These are phyloP conservation scores for Hoplias malabaricus DNA, from an alignment of 2,113 vertebrate genomes.

Conservation along the genomic window DNA sequence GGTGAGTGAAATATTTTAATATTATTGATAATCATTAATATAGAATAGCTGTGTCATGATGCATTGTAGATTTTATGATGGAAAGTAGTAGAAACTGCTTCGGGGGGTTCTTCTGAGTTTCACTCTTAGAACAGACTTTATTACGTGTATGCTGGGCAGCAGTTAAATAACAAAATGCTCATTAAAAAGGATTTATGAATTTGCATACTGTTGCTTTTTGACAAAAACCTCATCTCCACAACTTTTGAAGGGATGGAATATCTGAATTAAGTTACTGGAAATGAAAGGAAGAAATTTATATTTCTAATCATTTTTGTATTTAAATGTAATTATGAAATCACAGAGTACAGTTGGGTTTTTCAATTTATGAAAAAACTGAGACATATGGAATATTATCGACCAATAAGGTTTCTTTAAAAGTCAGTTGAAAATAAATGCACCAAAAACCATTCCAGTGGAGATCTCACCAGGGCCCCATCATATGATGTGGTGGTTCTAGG, in stretches of 20 bases:
- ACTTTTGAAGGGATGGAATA: no score
- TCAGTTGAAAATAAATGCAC: background rate
- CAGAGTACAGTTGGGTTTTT: no score
- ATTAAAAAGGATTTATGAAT: background rate
- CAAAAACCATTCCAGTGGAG: background rate
- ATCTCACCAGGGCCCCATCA: background rate
- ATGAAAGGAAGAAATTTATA: no score
- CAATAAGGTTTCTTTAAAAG: background rate
- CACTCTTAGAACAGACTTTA: background rate
- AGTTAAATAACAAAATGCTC: background rate
- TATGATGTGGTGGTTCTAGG: background rate
- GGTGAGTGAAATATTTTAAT: slow-evolving; percentile 73
- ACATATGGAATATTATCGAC: background rate
- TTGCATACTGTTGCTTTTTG: no score
- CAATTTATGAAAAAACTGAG: no score
- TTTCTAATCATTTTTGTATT: no score
- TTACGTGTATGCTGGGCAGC: background rate
- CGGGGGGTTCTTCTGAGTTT: background rate
- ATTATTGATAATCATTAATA: background rate
- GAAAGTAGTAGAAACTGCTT: background rate
- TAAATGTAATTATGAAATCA: no score
- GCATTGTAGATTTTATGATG: background rate
- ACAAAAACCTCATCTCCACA: no score
- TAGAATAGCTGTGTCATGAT: background rate
- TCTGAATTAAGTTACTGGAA: no score